Evolutionary conservation across 2,113 vertebrate genomes (phyloP).

Genomic region (Lampris megalopsis): DNA sequence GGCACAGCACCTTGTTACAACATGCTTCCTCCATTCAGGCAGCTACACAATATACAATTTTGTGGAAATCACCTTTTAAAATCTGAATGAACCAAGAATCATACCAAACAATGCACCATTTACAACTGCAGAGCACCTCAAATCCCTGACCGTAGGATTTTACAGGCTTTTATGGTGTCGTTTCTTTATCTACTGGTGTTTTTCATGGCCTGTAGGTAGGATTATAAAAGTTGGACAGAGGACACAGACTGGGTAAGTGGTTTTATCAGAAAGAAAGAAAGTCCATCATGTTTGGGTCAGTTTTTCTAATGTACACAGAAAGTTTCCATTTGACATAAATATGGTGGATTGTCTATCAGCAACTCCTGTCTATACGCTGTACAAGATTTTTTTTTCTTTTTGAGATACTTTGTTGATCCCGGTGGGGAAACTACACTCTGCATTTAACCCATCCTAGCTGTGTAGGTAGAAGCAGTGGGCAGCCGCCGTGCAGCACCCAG

Average conservation of each 20-base stretch:
- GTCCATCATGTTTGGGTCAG: background rate
- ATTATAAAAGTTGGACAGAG: conserved; percentile 2
- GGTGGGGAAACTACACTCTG: no score
- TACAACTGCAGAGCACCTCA: background rate
- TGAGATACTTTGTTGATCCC: no score
- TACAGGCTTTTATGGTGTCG: background rate
- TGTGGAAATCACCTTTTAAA: background rate
- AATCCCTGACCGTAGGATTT: background rate
- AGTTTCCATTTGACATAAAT: conserved; percentile 16
- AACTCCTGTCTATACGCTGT: no score
- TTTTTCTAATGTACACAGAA: no score
- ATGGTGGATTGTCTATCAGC: background rate
- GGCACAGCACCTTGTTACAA: no score
- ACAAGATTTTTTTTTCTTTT: no score
- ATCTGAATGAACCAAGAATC: background rate
- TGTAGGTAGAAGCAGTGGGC: no score
- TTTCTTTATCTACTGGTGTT: no score
- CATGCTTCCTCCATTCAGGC: no score
- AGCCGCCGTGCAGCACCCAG: no score
- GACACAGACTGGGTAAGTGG: conserved; percentile 6
- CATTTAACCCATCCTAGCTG: no score
- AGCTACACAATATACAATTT: background rate
- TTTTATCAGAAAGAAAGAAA: background rate
- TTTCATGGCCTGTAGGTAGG: conserved; percentile 8
- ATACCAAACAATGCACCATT: background rate